Evolutionary conservation across 2,113 vertebrate genomes (phyloP), one percentile per base, ranked within the genome.

Genomic region (Indicator maculatus): DNA sequence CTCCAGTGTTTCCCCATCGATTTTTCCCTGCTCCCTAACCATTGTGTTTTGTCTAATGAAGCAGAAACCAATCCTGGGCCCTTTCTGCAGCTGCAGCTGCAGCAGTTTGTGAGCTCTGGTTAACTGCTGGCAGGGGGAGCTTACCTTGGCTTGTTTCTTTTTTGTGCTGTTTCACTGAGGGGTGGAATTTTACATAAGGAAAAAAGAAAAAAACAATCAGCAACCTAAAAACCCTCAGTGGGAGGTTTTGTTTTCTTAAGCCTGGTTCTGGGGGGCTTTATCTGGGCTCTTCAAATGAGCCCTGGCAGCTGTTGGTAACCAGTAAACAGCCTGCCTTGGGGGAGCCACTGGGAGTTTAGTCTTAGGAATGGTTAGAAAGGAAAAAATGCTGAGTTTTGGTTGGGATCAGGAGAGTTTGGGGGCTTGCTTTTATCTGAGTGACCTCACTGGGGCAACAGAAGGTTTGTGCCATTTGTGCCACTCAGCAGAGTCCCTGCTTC

Each of bases 41-140:
- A 60, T 72, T 74, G 93, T 94, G n/a, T 95, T 95, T 96, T 90
- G 83, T 93, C 91, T 89, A 92, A 95, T 96, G 94, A 93, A 93
- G 93, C 94, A 96, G 92, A 96, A 97, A 93, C 95, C 92, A 87
- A 86, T 96, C 71, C 67, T 28, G 5, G 83, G 91, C 71, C 61
- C 67, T 77, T 91, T 87, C 55, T 45, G 39, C 79, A 61, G 86
- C 91, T 80, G 79, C 45, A 93, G 94, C 91, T 87, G 33, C 87
- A 89, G 91, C 60, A 39, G 4, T 39, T 72, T 59, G 84, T 74
- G 17, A 88, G 91, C 89, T 93, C 87, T 95, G 91, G 88, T 93
- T 93, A 95, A 96, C 85, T 60, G 69, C 24, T 89, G 88, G 87
- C 87, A 83, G 39, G 19, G 24, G 38, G 30, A 83, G 85, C 91